A percentile compares a stretch with the other conserved stretches of the same genome.
These are phyloP conservation scores for Plemyria rubiginata DNA, from an alignment of 2,888 invertebrate species.

Conservation along the genomic window DNA sequence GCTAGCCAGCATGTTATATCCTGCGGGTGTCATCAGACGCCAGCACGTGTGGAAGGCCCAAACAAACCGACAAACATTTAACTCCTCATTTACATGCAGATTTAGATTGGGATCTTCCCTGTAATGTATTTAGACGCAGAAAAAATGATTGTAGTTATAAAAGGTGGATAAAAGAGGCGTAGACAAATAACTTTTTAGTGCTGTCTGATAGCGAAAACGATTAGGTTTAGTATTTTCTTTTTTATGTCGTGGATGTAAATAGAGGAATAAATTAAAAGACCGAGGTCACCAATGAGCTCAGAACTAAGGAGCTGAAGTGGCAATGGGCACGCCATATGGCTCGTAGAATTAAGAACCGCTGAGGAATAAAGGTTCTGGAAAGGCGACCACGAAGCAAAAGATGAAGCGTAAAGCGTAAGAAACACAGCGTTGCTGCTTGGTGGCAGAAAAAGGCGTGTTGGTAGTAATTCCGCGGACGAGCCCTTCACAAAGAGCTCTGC, in stretches of 20 bases:
- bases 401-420: too few relatives aligned
- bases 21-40: neutral
- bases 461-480: too few relatives aligned
- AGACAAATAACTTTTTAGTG: slow-evolving; percentile 15
- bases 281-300: too few relatives aligned
- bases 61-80: neutral
- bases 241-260: neutral
- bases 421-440: too few relatives aligned
- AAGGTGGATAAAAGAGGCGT: neutral
- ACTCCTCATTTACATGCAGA: neutral
- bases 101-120: neutral
- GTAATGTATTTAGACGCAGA: neutral
- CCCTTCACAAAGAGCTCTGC: too few relatives aligned
- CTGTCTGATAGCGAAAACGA: slow-evolving; percentile 6
- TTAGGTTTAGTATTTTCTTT: slow-evolving; percentile 6
- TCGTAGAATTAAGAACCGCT: too few relatives aligned
- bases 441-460: too few relatives aligned
- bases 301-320: too few relatives aligned
- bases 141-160: neutral
- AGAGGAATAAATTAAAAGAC: neutral
- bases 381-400: too few relatives aligned
- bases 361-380: too few relatives aligned
- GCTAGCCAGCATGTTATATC: too few relatives aligned
- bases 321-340: too few relatives aligned
- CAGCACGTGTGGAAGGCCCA: neutral